Conservation (phyloP, 2,113 vertebrate genomes). For the Capreolus pygargus region DNA sequence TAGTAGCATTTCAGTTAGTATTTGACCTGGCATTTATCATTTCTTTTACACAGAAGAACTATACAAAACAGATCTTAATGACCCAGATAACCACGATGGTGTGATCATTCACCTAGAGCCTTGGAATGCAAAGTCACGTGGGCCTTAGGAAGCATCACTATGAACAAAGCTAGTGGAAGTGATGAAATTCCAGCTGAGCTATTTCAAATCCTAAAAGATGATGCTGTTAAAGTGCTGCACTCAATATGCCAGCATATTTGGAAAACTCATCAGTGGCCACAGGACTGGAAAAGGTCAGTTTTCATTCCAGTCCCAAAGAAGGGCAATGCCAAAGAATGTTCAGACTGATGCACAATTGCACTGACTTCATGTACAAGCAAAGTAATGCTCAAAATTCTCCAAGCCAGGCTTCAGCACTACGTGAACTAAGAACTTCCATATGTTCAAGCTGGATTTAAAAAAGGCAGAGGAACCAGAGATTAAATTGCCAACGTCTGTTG, state of each 20-base stretch:
- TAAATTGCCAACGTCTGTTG: background rate
- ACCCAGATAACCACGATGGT: background rate
- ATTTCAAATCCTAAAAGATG: background rate
- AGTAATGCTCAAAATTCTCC: background rate
- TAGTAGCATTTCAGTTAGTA: constrained; percentile 36
- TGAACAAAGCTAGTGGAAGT: background rate
- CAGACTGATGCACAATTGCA: background rate
- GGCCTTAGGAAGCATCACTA: background rate
- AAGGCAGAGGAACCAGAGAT: background rate
- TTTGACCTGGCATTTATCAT: background rate
- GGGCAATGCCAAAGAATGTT: background rate
- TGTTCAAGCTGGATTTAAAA: background rate
- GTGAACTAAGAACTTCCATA: background rate
- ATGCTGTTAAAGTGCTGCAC: background rate
- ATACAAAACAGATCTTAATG: background rate
- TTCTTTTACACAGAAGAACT: background rate
- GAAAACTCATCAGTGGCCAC: background rate
- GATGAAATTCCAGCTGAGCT: background rate
- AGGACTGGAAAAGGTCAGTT: background rate
- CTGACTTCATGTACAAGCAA: background rate
- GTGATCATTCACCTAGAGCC: background rate
- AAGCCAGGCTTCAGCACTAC: background rate
- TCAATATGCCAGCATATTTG: background rate
- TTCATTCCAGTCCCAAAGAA: background rate
- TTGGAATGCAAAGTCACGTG: background rate